Base-by-base conservation (phyloP, 2,888 invertebrate species). In the Sarcophaga caerulescens region DNA sequence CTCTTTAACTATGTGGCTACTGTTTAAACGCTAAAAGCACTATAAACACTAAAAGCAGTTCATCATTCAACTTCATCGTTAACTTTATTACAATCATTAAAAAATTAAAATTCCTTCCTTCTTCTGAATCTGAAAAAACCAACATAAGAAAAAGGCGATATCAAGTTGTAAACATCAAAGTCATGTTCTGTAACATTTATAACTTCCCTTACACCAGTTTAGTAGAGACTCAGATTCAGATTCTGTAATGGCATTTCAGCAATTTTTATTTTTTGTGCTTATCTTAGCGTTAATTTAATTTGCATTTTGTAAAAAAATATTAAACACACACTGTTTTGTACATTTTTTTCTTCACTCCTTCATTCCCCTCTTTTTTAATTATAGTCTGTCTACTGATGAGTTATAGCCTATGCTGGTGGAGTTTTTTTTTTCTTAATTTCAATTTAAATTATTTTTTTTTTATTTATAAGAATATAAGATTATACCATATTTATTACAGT, bases 261-360 rank as follows among this genome's bases (percentile, higher is more conserved):
- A 35, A 35, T 63, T 59, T 44, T 59, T 59, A 14, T 52, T 70
- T 25, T 25, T 63, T 17, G 5, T 65, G 6, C 14, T 57, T 44
- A 79, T 79, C 23, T 69, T 45, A 44, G 45, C 65, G 59, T 59
- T 76, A 71, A 80, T 76, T 71, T 76, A 80, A 84, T 84, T 84
- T 80, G 75, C 84, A 80, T 84, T 71, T 84, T 80, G 52, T 23
- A 71, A 4, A 69, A 23, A 66, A 75, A 12, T 12, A 25, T 5
- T 23, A 65, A 35, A 35, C 35, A 35, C 35, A 35, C 17, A 52
- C 14, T 52, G 52, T 52, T 52, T 17, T 47, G 3, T 47, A 47
- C 1, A 12, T 2, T 47, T 14, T 47, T 14, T 47, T 47, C 14
- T 14, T 2, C 52, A 14, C 17, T 52, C 12, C 52, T 52, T 52